phyloP scores from a whole-genome alignment of 2,797 vertebrate genomes.

The Yasuhikotakia modesta region DNA sequence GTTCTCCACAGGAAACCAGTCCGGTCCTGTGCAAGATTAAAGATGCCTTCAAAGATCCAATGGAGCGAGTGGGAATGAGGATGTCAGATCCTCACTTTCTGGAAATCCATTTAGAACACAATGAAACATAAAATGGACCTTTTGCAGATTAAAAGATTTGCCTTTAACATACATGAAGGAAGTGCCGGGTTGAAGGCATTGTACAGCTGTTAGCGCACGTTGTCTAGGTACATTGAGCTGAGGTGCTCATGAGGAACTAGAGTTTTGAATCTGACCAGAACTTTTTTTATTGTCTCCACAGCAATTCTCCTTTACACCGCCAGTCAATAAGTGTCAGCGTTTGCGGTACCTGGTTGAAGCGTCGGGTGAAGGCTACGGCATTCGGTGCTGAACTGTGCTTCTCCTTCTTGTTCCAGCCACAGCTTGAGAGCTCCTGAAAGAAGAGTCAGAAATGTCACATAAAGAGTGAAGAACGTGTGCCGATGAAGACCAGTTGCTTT shows the following conservation, averaged over 20 bases:
- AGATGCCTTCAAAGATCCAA: not conserved
- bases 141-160: not conserved
- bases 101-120: not conserved
- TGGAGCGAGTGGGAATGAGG: not conserved
- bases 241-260: not conserved
- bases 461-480: not conserved
- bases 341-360: constrained; percentile 92
- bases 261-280: not conserved
- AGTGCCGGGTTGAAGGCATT: not conserved
- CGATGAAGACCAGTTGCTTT: not conserved
- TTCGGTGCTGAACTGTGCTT: constrained; percentile 97
- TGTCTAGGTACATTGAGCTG: not conserved
- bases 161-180: not conserved
- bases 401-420: constrained; percentile 99
- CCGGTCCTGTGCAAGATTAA: not conserved
- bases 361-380: constrained; percentile 97
- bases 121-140: not conserved
- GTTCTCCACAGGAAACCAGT: not conserved
- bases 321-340: not conserved
- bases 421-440: constrained; percentile 93
- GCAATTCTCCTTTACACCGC: not conserved
- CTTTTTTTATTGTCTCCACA: not conserved
- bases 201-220: not conserved
- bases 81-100: not conserved
- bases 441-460: not conserved